Evolutionary conservation across 2,113 vertebrate genomes (phyloP).

Genomic region (Porphyrio hochstetteri): DNA sequence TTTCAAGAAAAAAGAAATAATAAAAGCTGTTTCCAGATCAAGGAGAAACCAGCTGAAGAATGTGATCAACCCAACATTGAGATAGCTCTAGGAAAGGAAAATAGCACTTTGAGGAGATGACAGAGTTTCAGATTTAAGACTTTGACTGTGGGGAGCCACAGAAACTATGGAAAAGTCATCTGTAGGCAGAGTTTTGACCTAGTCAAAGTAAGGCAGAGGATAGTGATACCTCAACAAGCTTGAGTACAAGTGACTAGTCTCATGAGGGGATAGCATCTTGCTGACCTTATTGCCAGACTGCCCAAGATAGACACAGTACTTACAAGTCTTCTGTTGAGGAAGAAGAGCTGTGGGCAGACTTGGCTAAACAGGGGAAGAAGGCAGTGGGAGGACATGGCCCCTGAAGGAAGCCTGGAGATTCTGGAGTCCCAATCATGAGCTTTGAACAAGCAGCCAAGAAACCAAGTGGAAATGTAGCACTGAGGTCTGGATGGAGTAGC

Average conservation of each 20-base stretch:
- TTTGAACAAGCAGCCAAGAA: slow-evolving; percentile 34
- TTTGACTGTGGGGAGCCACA: not conserved
- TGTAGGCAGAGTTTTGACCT: not conserved
- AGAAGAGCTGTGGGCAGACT: not conserved
- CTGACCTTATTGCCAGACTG: not conserved
- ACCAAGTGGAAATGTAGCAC: not conserved
- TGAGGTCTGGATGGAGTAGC: not conserved
- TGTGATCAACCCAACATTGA: not conserved
- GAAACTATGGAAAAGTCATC: not conserved
- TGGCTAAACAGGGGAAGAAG: not conserved
- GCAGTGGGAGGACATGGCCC: not conserved
- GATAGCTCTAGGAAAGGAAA: not conserved
- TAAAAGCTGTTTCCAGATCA: not conserved
- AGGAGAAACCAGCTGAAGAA: not conserved
- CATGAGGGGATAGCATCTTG: not conserved
- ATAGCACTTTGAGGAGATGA: not conserved
- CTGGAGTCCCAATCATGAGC: not conserved
- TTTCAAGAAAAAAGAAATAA: not conserved
- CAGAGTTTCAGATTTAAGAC: not conserved
- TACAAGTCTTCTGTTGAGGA: not conserved
- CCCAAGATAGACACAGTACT: not conserved
- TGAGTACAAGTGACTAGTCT: not conserved
- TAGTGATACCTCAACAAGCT: not conserved
- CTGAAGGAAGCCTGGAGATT: not conserved
- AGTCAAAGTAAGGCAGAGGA: not conserved